Conservation (phyloP, 2,113 vertebrate species). For the Podarcis muralis region DNA sequence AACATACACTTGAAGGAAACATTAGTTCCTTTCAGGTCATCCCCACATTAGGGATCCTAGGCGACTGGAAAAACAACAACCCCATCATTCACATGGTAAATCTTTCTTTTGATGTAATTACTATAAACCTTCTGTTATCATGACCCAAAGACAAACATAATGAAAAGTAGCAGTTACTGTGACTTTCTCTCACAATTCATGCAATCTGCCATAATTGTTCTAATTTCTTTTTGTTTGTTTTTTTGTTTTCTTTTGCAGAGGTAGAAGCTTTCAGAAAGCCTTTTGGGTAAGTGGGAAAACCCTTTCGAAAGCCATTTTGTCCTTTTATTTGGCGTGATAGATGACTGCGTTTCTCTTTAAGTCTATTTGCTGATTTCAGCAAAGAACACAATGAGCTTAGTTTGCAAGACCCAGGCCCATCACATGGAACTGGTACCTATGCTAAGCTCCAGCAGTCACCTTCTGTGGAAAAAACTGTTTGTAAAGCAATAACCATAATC, state of each 20-base stretch:
- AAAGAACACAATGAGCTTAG: conserved; percentile 92
- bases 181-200: conserved; percentile 92
- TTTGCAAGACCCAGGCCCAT: conserved; percentile 88
- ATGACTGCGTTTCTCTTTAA: conserved; percentile 95
- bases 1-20: conserved; percentile 92
- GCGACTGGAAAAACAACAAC: conserved; percentile 82
- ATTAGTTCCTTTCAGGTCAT: conserved; percentile 89
- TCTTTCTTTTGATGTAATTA: conserved; percentile 85
- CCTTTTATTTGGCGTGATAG: conserved; percentile 98
- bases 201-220: conserved; percentile 95
- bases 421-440: conserved; percentile 81
- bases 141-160: conserved; percentile 91
- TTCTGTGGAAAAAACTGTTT: conserved; percentile 86
- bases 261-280: conserved; percentile 99
- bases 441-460: conserved; percentile 90
- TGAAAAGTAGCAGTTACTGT: conserved; percentile 91
- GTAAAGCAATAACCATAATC: conserved; percentile 92
- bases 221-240: conserved; percentile 78
- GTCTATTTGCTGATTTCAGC: conserved; percentile 95
- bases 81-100: conserved; percentile 85
- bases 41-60: conserved; percentile 88
- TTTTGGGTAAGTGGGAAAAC: conserved; percentile 98
- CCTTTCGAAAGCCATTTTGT: conserved; percentile 92
- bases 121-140: conserved; percentile 85
- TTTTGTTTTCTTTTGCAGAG: conserved; percentile 89